Percentiles rank a stretch among this genome's conserved stretches.
Evolutionary conservation across 2,113 vertebrate species (phyloP).

Genomic region (Pelusios castaneus): DNA sequence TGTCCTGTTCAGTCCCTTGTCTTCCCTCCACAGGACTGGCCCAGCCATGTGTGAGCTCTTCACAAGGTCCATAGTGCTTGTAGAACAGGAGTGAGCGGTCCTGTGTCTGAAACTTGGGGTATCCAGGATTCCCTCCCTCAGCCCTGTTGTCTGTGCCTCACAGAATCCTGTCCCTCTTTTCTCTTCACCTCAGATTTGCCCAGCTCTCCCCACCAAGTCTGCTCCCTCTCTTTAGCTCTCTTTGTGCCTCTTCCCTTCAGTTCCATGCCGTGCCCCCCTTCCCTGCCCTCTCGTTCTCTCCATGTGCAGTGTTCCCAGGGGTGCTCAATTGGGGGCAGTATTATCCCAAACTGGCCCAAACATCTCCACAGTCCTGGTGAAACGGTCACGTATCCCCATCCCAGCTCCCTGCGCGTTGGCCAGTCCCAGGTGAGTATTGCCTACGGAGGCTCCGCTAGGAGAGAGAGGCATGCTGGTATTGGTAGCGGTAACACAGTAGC

Average conservation of each 20-base stretch:
- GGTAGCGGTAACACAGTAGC: background rate
- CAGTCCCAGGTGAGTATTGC: background rate
- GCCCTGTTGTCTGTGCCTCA: background rate
- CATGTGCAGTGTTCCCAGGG: background rate
- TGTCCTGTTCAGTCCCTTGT: background rate
- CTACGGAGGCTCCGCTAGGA: background rate
- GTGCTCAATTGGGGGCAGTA: background rate
- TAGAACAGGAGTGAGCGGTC: background rate
- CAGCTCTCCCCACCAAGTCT: background rate
- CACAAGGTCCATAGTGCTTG: background rate
- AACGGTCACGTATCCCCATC: background rate
- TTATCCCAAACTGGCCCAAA: background rate
- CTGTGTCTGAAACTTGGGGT: background rate
- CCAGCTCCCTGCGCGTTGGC: background rate
- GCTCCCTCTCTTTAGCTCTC: background rate
- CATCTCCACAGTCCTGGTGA: background rate
- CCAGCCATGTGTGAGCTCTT: background rate
- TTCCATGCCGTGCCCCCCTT: background rate
- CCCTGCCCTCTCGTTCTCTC: background rate
- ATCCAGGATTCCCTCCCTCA: background rate
- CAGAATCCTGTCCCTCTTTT: background rate
- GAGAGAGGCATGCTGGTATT: background rate
- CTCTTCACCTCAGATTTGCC: fast-evolving
- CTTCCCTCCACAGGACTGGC: background rate
- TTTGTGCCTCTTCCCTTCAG: background rate